Evolutionary conservation across 2,797 vertebrate genomes (phyloP).

Genomic region (Botia kubotai): DNA sequence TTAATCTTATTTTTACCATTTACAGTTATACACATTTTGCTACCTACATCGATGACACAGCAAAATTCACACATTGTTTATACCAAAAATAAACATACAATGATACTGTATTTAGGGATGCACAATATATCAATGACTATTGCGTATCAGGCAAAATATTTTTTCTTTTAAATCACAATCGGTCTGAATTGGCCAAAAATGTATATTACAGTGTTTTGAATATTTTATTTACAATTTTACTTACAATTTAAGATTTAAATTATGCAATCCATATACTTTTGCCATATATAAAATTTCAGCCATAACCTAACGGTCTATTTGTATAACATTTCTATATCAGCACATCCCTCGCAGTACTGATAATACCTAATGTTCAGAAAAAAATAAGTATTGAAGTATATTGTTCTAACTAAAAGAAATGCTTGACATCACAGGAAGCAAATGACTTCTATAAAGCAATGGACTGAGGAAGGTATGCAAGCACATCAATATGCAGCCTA

Average conservation of each 20-base stretch:
- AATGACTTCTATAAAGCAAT: slow-evolving; percentile 45
- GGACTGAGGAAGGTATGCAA: slow-evolving; percentile 40
- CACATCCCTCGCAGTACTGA: slow-evolving; percentile 1
- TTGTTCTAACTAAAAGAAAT: slow-evolving; percentile 10
- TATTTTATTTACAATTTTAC: background rate
- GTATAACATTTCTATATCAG: background rate
- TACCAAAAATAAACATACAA: background rate
- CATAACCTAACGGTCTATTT: background rate
- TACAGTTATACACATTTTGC: background rate
- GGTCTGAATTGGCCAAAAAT: background rate
- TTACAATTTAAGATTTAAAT: background rate
- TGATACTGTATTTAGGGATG: background rate
- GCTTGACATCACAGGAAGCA: background rate
- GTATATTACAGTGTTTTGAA: background rate
- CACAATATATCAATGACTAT: background rate
- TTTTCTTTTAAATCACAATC: too few species aligned
- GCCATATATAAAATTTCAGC: background rate
- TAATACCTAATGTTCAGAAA: slow-evolving; percentile 6
- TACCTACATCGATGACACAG: background rate
- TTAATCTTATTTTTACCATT: background rate
- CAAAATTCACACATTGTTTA: background rate
- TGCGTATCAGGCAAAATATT: too few species aligned
- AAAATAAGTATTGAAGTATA: slow-evolving; percentile 45
- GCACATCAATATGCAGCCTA: slow-evolving; percentile 44
- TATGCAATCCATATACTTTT: background rate